Evolutionary conservation across 1,140 invertebrate species (phyloP), one percentile per base, ranked within the genome.

Genomic region (Anadara kagoshimensis): DNA sequence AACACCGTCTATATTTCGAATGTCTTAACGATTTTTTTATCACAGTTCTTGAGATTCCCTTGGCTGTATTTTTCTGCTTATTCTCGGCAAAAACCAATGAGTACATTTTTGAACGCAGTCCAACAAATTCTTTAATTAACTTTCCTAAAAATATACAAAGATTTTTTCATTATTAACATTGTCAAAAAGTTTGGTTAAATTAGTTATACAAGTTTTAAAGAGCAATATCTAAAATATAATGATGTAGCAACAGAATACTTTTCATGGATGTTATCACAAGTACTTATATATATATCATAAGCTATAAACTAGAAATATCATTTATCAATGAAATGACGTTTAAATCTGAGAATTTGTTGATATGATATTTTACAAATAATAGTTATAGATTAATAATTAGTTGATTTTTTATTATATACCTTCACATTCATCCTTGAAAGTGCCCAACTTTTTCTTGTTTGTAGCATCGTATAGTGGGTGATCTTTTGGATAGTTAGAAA

Each of bases 351-450:
- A 22, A 36, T 36, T 36, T 51, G 20, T 51, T 51, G 20, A 51
- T 18, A 51, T 51, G 20, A 51, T 51, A 51, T 18, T 18, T 51
- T 51, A 22, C 49, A 51, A 51, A 22, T 51, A 22, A 36, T 36
- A 36, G 29, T 36, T 36, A 3, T 36, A 36, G 29, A 36, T 36
- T 36, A 36, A 36, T 36, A 36, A 36, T 36, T 36, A 36, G 29
- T 36, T 36, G 49, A 51, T 36, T 36, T 36, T 22, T 18, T 16
- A 51, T 51, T 41, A 43, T 16, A 79, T 91, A 89, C 63, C 63
- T 24, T 49, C 11, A n/a, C 14, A 43, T 47, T 73, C 67, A 36
- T 76, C 69, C 24, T 79, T 76, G 49, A 76, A 58, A 57, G 59
- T 73, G 11, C 62, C 69, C 5, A 68, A 20, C 16, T 69, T 65